Percentiles rank a stretch among this genome's conserved stretches.
Evolutionary conservation across 2,888 invertebrate genomes (phyloP).

Genomic region (Dryobotodes eremita): DNA sequence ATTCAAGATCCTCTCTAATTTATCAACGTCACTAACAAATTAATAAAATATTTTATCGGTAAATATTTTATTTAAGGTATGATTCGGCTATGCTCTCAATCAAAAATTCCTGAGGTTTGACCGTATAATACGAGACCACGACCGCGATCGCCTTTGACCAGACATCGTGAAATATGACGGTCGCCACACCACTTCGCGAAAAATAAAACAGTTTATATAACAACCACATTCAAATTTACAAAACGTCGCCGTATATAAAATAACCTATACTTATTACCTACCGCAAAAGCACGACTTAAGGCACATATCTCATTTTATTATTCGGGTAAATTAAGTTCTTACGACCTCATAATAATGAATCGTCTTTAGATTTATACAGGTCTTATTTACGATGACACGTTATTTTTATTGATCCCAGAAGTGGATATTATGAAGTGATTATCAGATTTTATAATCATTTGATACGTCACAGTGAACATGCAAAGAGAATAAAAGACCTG

Average conservation of each 20-base stretch:
- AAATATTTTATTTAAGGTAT: conserved; percentile 62
- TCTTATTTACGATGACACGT: conserved; percentile 80
- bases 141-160: conserved; percentile 80
- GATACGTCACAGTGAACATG: conserved; percentile 68
- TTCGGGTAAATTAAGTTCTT: conserved; percentile 82
- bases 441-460: conserved; percentile 77
- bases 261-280: conserved; percentile 63
- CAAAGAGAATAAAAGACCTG: conserved; percentile 68
- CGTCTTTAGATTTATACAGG: conserved; percentile 76
- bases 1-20: conserved; percentile 41
- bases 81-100: conserved; percentile 65
- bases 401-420: conserved; percentile 78
- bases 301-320: conserved; percentile 79
- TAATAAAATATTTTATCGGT: conserved; percentile 54
- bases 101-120: conserved; percentile 69
- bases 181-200: conserved; percentile 74
- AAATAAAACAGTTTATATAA: conserved; percentile 77
- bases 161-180: conserved; percentile 85
- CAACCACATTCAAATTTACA: conserved; percentile 72
- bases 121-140: conserved; percentile 72
- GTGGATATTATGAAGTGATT: conserved; percentile 76
- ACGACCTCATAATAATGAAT: conserved; percentile 76
- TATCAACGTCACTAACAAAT: conserved; percentile 58
- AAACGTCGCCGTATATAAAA: conserved; percentile 54
- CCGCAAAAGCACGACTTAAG: conserved; percentile 72